These are phyloP conservation scores for Acronicta psi DNA, from an alignment of 2,888 invertebrate species.

Conservation along the genomic window DNA sequence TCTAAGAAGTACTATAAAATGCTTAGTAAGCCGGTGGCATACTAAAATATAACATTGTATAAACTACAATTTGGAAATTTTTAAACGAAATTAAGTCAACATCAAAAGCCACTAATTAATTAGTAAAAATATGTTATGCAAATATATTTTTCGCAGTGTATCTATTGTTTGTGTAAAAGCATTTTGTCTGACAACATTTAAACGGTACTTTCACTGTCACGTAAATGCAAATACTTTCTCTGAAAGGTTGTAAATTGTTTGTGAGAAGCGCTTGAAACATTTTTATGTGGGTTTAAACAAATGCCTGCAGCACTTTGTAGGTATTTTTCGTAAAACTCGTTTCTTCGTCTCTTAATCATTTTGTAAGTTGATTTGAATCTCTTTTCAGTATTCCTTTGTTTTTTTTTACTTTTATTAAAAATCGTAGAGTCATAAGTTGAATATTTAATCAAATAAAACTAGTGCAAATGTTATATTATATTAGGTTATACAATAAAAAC, in stretches of 20 bases:
- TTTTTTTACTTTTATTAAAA: slow-evolving; percentile 4
- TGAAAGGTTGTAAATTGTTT: slow-evolving; percentile 31
- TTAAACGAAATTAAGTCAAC: neutral
- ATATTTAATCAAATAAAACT: too few species aligned
- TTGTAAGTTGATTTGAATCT: slow-evolving; percentile 7
- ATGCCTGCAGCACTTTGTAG: slow-evolving; percentile 25
- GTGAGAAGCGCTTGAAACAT: slow-evolving; percentile 14
- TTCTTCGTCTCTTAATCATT: slow-evolving; percentile 5
- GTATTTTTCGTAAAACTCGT: slow-evolving; percentile 19
- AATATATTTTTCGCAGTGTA: too few species aligned
- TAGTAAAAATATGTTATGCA: too few species aligned
- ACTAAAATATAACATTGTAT: too few species aligned
- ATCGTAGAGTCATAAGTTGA: too few species aligned
- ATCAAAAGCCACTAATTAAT: too few species aligned
- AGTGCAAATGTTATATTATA: too few species aligned
- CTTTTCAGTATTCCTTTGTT: neutral
- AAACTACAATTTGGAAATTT: too few species aligned
- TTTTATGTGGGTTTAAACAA: slow-evolving; percentile 23
- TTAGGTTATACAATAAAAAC: neutral
- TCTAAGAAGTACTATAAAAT: too few species aligned
- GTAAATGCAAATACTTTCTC: slow-evolving; percentile 27
- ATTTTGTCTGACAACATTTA: slow-evolving; percentile 8
- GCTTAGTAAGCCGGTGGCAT: too few species aligned
- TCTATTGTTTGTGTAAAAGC: too few species aligned
- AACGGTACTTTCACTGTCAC: slow-evolving; percentile 18